These are phyloP conservation scores for Thamnophis elegans DNA, from an alignment of 2,797 vertebrate genomes.

Conservation along the genomic window DNA sequence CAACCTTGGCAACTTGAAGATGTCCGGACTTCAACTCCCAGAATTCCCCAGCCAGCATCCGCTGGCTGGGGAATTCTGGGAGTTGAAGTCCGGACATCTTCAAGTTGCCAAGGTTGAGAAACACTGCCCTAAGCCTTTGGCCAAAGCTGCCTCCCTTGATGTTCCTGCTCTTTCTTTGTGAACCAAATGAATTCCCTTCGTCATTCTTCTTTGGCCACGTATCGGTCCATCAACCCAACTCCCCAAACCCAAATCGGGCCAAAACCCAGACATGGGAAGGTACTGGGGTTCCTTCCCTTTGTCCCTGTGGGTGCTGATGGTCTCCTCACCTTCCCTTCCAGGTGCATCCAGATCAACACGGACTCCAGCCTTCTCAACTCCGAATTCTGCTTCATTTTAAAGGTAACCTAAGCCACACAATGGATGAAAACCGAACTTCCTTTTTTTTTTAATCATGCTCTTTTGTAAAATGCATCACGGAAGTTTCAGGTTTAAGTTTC, in stretches of 20 bases:
- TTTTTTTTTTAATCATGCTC: not conserved
- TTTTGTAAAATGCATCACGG: not conserved
- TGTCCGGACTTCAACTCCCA: too few relatives aligned
- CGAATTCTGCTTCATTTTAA: constrained; percentile 96
- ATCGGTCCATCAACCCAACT: too few relatives aligned
- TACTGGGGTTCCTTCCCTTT: too few relatives aligned
- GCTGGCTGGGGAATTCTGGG: too few relatives aligned
- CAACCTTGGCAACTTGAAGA: too few relatives aligned
- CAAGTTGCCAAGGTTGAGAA: too few relatives aligned
- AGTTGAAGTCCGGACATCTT: too few relatives aligned
- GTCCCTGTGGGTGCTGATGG: not conserved
- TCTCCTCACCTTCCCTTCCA: constrained; percentile 23
- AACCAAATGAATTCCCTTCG: not conserved
- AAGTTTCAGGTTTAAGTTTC: too few relatives aligned
- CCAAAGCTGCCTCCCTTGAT: not conserved
- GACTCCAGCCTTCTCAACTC: constrained; percentile 93
- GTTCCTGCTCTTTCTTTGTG: not conserved
- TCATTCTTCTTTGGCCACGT: not conserved
- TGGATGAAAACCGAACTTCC: not conserved
- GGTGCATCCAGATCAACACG: constrained; percentile 93
- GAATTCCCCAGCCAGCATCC: too few relatives aligned
- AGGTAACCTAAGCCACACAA: constrained; percentile 74
- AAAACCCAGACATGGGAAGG: not conserved
- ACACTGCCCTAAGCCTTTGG: accelerated
- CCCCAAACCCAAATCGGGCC: not conserved